Conservation (phyloP, 2,888 invertebrate species). For the Sarcophaga subvicina region DNA sequence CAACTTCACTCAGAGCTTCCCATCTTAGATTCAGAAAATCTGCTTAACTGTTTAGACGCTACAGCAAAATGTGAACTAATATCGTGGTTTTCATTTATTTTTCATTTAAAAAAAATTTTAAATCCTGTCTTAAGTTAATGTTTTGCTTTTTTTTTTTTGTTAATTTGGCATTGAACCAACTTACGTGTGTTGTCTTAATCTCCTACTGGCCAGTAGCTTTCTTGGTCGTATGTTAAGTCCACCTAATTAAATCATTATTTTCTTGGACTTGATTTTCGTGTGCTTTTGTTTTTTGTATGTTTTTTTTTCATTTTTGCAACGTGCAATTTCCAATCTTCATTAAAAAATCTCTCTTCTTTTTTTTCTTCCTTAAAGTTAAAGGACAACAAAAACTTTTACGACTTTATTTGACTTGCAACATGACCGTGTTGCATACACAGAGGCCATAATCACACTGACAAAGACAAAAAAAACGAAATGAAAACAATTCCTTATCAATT, state of each 20-base stretch:
- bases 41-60: too few species aligned
- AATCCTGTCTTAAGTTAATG: too few species aligned
- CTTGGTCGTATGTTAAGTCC: slow-evolving; percentile 23
- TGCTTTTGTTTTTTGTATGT: neutral
- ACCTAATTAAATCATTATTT: slow-evolving; percentile 68
- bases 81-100: too few species aligned
- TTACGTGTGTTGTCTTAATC: neutral
- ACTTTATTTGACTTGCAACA: slow-evolving; percentile 68
- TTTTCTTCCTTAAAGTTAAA: slow-evolving; percentile 2
- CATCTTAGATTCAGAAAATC: too few species aligned
- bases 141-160: too few species aligned
- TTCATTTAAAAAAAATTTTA: too few species aligned
- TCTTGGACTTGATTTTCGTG: slow-evolving; percentile 23
- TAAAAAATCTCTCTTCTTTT: slow-evolving; percentile 33
- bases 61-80: too few species aligned
- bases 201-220: slow-evolving; percentile 14
- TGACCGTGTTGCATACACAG: slow-evolving; percentile 55
- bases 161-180: too few species aligned
- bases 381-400: slow-evolving; percentile 63
- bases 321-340: slow-evolving; percentile 40
- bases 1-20: too few species aligned
- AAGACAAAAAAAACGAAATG: slow-evolving; percentile 5
- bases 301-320: slow-evolving; percentile 7
- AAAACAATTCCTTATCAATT: slow-evolving; percentile 46
- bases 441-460: slow-evolving; percentile 21